Evolutionary conservation across 2,888 invertebrate species (phyloP).

Genomic region (Eumacrocentrus americanus): DNA sequence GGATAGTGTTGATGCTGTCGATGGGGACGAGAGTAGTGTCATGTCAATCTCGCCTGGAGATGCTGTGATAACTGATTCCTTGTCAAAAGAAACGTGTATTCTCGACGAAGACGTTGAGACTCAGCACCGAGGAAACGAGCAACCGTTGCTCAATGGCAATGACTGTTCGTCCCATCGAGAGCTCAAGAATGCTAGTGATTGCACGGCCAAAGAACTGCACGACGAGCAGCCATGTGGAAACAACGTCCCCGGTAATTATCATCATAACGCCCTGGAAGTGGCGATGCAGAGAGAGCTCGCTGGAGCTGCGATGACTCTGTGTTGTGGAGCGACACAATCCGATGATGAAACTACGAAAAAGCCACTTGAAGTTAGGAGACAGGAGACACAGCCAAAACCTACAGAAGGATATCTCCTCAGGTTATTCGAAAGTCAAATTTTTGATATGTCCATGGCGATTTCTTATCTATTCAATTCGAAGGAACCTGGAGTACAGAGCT

Average conservation of each 20-base stretch:
- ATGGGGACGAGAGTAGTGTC: slow-evolving; percentile 58
- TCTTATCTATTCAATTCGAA: slow-evolving; percentile 98
- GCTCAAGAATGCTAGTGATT: slow-evolving; percentile 33
- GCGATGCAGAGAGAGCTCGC: slow-evolving; percentile 52
- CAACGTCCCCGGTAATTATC: slow-evolving; percentile 31
- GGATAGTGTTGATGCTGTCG: slow-evolving; percentile 55
- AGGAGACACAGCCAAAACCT: slow-evolving; percentile 58
- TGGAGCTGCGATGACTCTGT: slow-evolving; percentile 56
- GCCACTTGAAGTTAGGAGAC: slow-evolving; percentile 58
- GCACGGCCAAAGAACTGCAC: slow-evolving; percentile 38
- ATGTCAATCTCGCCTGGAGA: slow-evolving; percentile 50
- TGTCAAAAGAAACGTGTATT: slow-evolving; percentile 42
- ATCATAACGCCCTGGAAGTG: slow-evolving; percentile 40
- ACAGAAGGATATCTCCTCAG: slow-evolving; percentile 78
- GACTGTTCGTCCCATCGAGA: slow-evolving; percentile 20
- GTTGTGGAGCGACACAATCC: slow-evolving; percentile 54
- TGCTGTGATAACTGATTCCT: slow-evolving; percentile 16
- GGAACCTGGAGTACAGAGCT: slow-evolving; percentile 96
- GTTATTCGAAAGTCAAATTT: slow-evolving; percentile 95
- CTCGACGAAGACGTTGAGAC: slow-evolving; percentile 18
- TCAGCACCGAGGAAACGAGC: neutral
- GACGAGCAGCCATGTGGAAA: slow-evolving; percentile 39
- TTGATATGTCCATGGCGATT: slow-evolving; percentile 98
- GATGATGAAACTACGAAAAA: slow-evolving; percentile 43
- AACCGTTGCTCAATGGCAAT: slow-evolving; percentile 23